phyloP scores from a whole-genome alignment of 2,888 invertebrate species.

The Pyrrhia umbra region DNA sequence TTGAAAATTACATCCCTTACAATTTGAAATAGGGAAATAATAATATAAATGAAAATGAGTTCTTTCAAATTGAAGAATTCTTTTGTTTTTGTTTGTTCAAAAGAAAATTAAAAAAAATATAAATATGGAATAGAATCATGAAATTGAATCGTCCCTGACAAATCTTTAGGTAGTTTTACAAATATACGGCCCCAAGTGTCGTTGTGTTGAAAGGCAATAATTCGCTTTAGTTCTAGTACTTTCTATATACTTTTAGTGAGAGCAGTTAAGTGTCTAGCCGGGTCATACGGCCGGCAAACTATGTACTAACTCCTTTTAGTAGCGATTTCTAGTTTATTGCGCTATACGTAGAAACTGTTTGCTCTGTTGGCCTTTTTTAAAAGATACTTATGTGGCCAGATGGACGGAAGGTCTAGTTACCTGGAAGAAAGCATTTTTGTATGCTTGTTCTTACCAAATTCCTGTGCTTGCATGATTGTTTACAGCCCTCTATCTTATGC shows the following conservation, averaged over 20 bases:
- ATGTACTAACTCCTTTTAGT: constrained; percentile 53
- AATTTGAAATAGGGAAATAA: no score
- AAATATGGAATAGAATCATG: no score
- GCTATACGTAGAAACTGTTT: constrained; percentile 49
- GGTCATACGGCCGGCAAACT: constrained; percentile 32
- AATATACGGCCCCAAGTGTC: background rate
- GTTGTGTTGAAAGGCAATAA: constrained; percentile 25
- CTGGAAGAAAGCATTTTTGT: no score
- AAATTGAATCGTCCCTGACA: background rate
- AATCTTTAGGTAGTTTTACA: background rate
- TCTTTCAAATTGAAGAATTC: no score
- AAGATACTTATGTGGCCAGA: constrained; percentile 16
- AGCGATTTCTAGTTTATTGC: constrained; percentile 47
- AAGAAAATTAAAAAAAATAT: no score
- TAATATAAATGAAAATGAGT: no score
- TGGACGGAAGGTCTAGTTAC: no score
- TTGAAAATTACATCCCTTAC: no score
- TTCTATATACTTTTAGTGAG: constrained; percentile 20
- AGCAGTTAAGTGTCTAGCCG: constrained; percentile 39
- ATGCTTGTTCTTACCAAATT: no score
- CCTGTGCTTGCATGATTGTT: no score
- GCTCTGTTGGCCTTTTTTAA: constrained; percentile 39
- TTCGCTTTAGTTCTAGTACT: constrained; percentile 19
- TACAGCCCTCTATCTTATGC: no score
- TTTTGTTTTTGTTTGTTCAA: no score